Conservation (phyloP, 1,140 invertebrate genomes). For the Telenomus remus region DNA sequence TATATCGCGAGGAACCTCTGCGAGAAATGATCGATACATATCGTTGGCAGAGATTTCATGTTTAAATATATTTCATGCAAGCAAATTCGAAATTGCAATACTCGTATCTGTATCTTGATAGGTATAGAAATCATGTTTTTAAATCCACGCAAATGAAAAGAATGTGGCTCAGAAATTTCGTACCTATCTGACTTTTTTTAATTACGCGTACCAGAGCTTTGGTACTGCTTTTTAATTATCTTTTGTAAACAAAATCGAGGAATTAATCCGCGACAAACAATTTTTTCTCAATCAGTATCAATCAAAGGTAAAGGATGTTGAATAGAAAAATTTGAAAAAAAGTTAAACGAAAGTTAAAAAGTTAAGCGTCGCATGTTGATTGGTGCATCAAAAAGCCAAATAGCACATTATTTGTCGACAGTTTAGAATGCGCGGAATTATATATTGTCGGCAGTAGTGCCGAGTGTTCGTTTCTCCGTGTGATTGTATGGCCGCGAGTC, state of each 20-base stretch:
- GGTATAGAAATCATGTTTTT: constrained; percentile 30
- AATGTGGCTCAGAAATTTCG: constrained; percentile 10
- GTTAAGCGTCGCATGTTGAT: constrained; percentile 1
- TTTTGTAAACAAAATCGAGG: neutral
- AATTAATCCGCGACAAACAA: too few species aligned
- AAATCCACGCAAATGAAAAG: constrained; percentile 44
- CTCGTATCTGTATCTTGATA: constrained; percentile 42
- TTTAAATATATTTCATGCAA: constrained; percentile 50
- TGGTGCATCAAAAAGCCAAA: constrained; percentile 2
- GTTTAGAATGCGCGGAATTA: neutral
- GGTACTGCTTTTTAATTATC: neutral
- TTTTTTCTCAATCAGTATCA: too few species aligned
- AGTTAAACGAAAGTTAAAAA: too few species aligned
- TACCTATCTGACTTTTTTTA: constrained; percentile 19
- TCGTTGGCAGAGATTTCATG: constrained; percentile 42
- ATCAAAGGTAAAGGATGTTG: too few species aligned
- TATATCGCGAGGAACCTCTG: constrained; percentile 36
- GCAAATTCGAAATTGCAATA: constrained; percentile 48
- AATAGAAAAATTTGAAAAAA: neutral
- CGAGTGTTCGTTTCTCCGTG: neutral
- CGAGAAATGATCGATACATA: constrained; percentile 49
- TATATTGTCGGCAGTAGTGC: neutral
- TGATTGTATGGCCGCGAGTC: neutral
- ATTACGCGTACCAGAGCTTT: constrained; percentile 8
- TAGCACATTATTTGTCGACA: constrained; percentile 1